Conservation (phyloP, 2,888 invertebrate species). For the Amphipyra tragopoginis region DNA sequence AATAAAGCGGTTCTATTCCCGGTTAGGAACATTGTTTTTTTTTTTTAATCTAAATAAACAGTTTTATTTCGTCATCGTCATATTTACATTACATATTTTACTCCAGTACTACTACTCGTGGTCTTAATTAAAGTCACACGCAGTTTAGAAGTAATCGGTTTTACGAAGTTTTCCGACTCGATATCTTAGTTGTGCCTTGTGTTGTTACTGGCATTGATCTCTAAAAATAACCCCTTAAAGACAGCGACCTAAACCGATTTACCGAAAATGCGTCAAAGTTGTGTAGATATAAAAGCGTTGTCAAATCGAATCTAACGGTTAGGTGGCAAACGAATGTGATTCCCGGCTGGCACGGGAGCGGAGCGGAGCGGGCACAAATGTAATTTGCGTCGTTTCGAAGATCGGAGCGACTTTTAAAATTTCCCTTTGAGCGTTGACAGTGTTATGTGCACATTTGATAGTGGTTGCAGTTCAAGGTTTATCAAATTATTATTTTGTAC, state of each 20-base stretch:
- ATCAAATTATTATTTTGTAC: neutral
- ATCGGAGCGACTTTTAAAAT: slow-evolving; percentile 48
- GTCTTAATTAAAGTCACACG: no score
- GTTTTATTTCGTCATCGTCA: no score
- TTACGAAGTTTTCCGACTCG: no score
- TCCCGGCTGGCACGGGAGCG: slow-evolving; percentile 24
- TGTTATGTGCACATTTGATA: slow-evolving; percentile 31
- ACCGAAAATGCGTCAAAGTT: slow-evolving; percentile 25
- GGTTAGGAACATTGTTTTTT: no score
- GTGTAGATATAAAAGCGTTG: slow-evolving; percentile 50
- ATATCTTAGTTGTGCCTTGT: no score
- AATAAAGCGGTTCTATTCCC: no score
- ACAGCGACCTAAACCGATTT: slow-evolving; percentile 28
- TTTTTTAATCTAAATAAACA: no score
- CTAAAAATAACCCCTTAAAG: neutral
- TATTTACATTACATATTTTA: no score
- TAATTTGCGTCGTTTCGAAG: slow-evolving; percentile 49
- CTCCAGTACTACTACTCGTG: no score
- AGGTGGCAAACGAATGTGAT: slow-evolving; percentile 53
- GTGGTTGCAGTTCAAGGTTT: slow-evolving; percentile 19
- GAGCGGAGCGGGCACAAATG: slow-evolving; percentile 36
- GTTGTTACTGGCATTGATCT: no score
- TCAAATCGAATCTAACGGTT: slow-evolving; percentile 52
- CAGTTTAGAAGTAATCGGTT: no score
- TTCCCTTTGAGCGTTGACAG: slow-evolving; percentile 41